These are phyloP conservation scores for Sula dactylatra DNA, from an alignment of 2,113 vertebrate species.

Conservation along the genomic window DNA sequence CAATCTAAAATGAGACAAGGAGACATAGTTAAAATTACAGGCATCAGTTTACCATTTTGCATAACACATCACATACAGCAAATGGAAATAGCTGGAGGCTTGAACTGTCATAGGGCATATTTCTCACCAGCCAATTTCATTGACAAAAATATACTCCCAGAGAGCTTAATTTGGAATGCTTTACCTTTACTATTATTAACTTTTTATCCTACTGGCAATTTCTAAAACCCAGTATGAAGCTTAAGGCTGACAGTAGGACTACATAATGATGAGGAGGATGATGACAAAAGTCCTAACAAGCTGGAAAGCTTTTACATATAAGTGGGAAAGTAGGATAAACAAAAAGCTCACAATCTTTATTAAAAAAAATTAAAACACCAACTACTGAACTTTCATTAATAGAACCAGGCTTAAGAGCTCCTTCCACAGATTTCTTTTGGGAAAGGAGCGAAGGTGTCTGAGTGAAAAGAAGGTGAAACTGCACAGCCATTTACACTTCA, in stretches of 20 bases:
- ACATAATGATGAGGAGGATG: not conserved
- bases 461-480: not conserved
- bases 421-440: not conserved
- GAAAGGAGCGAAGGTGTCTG: not conserved
- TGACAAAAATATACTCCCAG: constrained; percentile 18
- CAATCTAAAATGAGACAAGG: constrained; percentile 78
- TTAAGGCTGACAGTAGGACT: not conserved
- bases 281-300: not conserved
- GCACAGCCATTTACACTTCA: not conserved
- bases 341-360: not conserved
- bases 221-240: not conserved
- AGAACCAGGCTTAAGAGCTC: not conserved
- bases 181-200: not conserved
- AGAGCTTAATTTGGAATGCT: not conserved
- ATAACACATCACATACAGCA: not conserved
- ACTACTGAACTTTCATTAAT: not conserved
- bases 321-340: not conserved
- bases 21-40: not conserved
- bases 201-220: not conserved
- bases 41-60: not conserved
- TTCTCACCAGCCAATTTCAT: constrained; percentile 9
- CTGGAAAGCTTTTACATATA: not conserved
- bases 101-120: not conserved
- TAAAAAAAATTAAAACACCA: not conserved
- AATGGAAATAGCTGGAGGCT: constrained; percentile 34